Percentiles rank a stretch among this genome's conserved stretches.
phyloP scores from a whole-genome alignment of 2,113 vertebrate species.

The Casuarius casuarius region DNA sequence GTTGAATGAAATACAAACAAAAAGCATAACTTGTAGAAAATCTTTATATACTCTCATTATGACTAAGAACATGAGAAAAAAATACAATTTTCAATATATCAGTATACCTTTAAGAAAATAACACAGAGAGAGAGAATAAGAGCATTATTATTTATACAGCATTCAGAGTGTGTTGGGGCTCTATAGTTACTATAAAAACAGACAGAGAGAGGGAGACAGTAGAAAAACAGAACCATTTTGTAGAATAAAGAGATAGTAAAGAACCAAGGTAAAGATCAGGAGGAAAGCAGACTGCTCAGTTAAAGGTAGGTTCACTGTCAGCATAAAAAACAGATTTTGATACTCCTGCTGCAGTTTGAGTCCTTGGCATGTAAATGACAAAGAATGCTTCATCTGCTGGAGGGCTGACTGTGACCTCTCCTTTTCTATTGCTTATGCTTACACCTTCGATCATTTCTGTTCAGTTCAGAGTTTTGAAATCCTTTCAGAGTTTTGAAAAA shows the following conservation, averaged over 20 bases:
- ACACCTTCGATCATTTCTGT: not conserved
- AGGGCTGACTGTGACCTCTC: not conserved
- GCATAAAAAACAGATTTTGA: not conserved
- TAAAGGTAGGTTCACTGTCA: not conserved
- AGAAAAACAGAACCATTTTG: not conserved
- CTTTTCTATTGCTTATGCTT: not conserved
- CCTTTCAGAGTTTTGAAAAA: not conserved
- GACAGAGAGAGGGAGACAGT: not conserved
- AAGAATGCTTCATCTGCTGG: not conserved
- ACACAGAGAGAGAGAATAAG: not conserved
- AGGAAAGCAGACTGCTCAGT: not conserved
- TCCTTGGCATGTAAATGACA: not conserved
- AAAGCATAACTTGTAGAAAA: not conserved
- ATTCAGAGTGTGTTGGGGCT: not conserved
- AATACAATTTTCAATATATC: not conserved
- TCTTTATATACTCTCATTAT: not conserved
- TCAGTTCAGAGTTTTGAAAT: not conserved
- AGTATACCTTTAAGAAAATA: not conserved
- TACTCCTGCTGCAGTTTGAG: not conserved
- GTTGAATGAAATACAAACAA: conserved; percentile 14
- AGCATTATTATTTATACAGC: not conserved
- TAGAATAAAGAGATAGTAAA: not conserved
- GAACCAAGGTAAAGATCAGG: not conserved
- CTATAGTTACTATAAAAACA: conserved; percentile 4
- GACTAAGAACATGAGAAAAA: not conserved